Evolutionary conservation across 64 coral and sea anemone genomes (phyloP), one percentile per base, ranked within the genome.

Genomic region (Stichodactyla helianthus): DNA sequence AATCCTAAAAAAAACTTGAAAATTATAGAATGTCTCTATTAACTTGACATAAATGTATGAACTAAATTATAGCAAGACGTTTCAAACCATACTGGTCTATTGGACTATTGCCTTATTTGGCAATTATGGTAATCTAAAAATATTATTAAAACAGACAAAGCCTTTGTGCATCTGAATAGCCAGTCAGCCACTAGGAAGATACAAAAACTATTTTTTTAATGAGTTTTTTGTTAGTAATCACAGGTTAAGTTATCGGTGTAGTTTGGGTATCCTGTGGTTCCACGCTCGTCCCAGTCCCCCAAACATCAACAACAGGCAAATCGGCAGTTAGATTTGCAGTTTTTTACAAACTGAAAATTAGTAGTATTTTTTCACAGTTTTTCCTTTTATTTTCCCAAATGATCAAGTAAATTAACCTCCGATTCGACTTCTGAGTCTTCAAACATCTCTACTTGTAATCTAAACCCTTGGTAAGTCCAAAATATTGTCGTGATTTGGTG

Each of bases 321-420:
- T 51, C 83, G 83, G 54, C 82, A 59, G 82, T 84, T 84, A 63
- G 83, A 50, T 63, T 84, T 84, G 18, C 82, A 84, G 59, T 28
- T 84, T 84, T 22, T 20, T 19, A 51, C 18, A 54, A 71, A 81
- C 78, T 81, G 35, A 20, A 54, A 51, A 52, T 8, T 81, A 26
- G 78, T 81, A 81, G 50, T 17, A 81, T 26, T 77, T 76, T 7
- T 55, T 4, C 4, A 6, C 6, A 50, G 52, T 70, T 50, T 53
- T 71, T 12, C 44, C 54, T 74, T 26, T 77, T n/a, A 18, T 76
- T 51, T 86, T 35, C 25, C 65, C 84, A 64, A 27, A 86, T 86
- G 84, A 65, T 86, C 20, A 71, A 86, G 20, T 23, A 54, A 71
- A 86, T 54, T 9, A 71, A 11, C 52, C 62, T 74, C 61, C 18